Percentiles rank a stretch among this genome's conserved stretches.
phyloP scores from a whole-genome alignment of 2,113 vertebrate species.

The Notothenia coriiceps region DNA sequence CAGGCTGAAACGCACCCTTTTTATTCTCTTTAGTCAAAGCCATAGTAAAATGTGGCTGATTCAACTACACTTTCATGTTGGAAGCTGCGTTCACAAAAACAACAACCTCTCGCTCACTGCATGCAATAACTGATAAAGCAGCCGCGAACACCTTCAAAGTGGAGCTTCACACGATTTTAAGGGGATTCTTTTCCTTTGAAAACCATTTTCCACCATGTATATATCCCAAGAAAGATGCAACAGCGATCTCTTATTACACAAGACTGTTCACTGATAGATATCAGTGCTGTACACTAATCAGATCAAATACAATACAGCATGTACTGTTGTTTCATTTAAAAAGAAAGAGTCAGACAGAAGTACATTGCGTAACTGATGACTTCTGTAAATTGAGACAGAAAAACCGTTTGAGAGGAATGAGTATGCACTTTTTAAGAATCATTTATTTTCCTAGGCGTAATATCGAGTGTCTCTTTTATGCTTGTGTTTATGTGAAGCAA shows the following conservation, averaged over 20 bases:
- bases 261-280: slow-evolving; percentile 24
- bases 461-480: too few relatives aligned
- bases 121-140: slow-evolving; percentile 19
- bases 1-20: slow-evolving; percentile 15
- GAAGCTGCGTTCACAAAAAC: background rate
- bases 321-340: slow-evolving; percentile 7
- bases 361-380: background rate
- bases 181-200: background rate
- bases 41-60: slow-evolving; percentile 15
- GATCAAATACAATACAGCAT: slow-evolving; percentile 2
- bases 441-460: background rate
- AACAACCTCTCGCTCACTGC: background rate
- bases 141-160: slow-evolving; percentile 12
- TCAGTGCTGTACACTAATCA: background rate
- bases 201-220: background rate
- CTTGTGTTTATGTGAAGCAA: background rate
- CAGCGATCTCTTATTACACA: slow-evolving; percentile 10
- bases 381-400: background rate
- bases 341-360: background rate
- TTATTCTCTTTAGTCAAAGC: slow-evolving; percentile 11
- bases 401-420: background rate
- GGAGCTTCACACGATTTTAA: background rate
- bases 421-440: background rate
- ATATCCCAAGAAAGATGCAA: background rate
- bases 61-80: slow-evolving; percentile 17